phyloP scores from a whole-genome alignment of 2,888 invertebrate genomes.

The Mythimna impura region DNA sequence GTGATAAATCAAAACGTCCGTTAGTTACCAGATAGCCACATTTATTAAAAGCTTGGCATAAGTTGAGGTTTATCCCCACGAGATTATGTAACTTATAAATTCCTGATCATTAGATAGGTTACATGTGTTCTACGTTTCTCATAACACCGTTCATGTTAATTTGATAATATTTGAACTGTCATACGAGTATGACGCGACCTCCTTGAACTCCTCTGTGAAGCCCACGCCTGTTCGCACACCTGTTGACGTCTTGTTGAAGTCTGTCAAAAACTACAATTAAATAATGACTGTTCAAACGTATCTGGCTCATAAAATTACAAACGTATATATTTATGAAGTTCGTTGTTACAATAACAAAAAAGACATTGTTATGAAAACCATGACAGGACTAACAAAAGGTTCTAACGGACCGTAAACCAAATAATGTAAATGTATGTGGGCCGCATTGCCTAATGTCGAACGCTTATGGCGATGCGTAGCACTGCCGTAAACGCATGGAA shows the following conservation, averaged over 20 bases:
- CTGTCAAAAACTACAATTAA: constrained; percentile 17
- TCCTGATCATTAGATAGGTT: background rate
- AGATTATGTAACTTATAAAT: constrained; percentile 14
- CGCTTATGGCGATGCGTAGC: constrained; percentile 79
- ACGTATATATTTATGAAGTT: constrained; percentile 8
- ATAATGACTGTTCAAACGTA: constrained; percentile 16
- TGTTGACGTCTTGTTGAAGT: constrained; percentile 74
- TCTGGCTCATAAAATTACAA: constrained; percentile 15
- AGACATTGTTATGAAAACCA: constrained; percentile 64
- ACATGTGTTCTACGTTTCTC: constrained; percentile 24
- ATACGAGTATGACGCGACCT: constrained; percentile 48
- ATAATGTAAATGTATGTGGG: constrained; percentile 84
- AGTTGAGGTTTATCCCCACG: constrained; percentile 12
- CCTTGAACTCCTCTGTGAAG: constrained; percentile 63
- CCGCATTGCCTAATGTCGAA: constrained; percentile 82
- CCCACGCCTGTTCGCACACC: constrained; percentile 74
- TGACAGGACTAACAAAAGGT: constrained; percentile 73
- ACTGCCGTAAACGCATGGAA: constrained; percentile 78
- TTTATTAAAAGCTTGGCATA: constrained; percentile 25
- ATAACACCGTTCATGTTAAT: constrained; percentile 36
- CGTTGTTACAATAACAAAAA: constrained; percentile 40
- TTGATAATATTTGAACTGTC: constrained; percentile 38
- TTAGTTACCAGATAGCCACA: constrained; percentile 3
- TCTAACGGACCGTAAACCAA: constrained; percentile 83
- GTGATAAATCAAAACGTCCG: constrained; percentile 22